These are phyloP conservation scores for Scleropages formosus DNA, from an alignment of 2,797 vertebrate species.

Conservation along the genomic window DNA sequence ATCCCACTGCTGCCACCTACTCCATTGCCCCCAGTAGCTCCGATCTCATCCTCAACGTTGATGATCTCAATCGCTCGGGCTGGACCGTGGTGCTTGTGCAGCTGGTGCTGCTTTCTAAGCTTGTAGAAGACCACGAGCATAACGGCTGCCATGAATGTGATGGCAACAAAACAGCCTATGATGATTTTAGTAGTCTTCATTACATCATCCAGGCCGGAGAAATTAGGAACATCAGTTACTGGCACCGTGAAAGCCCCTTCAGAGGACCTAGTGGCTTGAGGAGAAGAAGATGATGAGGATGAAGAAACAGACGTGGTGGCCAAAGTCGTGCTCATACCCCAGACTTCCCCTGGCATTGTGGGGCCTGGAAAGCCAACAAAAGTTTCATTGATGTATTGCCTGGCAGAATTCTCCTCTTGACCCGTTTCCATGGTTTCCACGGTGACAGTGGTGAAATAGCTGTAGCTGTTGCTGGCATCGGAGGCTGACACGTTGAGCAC, in stretches of 20 bases:
- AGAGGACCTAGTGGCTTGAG: conserved; percentile 68
- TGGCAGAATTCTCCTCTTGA: conserved; percentile 71
- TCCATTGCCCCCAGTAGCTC: conserved; percentile 67
- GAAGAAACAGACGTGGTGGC: conserved; percentile 63
- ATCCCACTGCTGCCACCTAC: conserved; percentile 59
- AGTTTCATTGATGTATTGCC: conserved; percentile 81
- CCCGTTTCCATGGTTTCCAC: conserved; percentile 83
- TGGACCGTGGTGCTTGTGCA: conserved; percentile 90
- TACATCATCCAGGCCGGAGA: conserved; percentile 87
- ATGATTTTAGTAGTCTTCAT: conserved; percentile 98
- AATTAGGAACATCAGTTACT: conserved; percentile 80
- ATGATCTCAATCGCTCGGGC: conserved; percentile 91
- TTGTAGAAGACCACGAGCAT: conserved; percentile 96
- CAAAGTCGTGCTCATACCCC: conserved; percentile 55
- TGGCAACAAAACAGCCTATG: conserved; percentile 95
- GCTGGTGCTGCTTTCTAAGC: conserved; percentile 89
- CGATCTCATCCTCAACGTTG: conserved; percentile 92
- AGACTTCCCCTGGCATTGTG: conserved; percentile 55
- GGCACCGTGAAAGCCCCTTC: conserved; percentile 80
- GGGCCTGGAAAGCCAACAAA: conserved; percentile 54
- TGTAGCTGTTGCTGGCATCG: conserved; percentile 81
- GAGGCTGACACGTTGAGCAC: conserved; percentile 90
- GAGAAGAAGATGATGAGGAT: conserved; percentile 76
- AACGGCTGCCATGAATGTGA: conserved; percentile 94
- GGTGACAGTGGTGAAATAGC: conserved; percentile 91